Evolutionary conservation across 2,888 invertebrate species (phyloP).

Genomic region (Polylopha cassiicola): DNA sequence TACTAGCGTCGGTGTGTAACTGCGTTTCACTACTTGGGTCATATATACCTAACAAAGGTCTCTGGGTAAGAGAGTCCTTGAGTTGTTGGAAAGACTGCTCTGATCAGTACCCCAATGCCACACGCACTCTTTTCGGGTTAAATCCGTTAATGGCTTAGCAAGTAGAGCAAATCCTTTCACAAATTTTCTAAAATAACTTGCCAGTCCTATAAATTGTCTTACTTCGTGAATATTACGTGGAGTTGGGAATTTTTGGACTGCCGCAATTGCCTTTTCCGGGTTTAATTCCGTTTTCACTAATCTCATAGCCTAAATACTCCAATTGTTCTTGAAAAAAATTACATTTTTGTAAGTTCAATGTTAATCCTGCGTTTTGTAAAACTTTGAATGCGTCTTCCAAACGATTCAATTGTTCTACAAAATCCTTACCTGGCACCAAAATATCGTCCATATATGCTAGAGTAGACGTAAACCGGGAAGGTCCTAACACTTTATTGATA

Average conservation of each 20-base stretch:
- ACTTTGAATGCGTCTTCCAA: slow-evolving; percentile 2
- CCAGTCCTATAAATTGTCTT: slow-evolving; percentile 33
- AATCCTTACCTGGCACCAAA: slow-evolving; percentile 1
- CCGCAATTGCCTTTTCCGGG: slow-evolving; percentile 28
- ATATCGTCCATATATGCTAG: slow-evolving; percentile 17
- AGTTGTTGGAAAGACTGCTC: slow-evolving; percentile 24
- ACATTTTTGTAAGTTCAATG: slow-evolving; percentile 24
- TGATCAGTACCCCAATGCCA: slow-evolving; percentile 25
- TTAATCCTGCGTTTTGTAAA: slow-evolving; percentile 4
- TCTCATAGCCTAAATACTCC: slow-evolving; percentile 31
- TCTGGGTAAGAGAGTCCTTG: slow-evolving; percentile 24
- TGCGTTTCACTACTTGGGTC: slow-evolving; percentile 26
- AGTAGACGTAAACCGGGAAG: neutral
- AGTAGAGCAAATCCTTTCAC: slow-evolving; percentile 28
- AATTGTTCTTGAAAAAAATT: slow-evolving; percentile 26
- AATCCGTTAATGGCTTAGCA: slow-evolving; percentile 22
- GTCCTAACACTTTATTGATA: slow-evolving; percentile 10
- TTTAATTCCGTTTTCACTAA: slow-evolving; percentile 26
- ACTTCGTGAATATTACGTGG: slow-evolving; percentile 31
- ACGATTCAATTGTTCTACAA: neutral
- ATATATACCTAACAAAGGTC: slow-evolving; percentile 31
- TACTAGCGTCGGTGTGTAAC: slow-evolving; percentile 39
- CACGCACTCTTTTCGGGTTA: slow-evolving; percentile 16
- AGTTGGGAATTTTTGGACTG: slow-evolving; percentile 29
- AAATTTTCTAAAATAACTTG: slow-evolving; percentile 33